Conservation (phyloP, 2,888 invertebrate species). For the Drosophila paucipuncta region DNA sequence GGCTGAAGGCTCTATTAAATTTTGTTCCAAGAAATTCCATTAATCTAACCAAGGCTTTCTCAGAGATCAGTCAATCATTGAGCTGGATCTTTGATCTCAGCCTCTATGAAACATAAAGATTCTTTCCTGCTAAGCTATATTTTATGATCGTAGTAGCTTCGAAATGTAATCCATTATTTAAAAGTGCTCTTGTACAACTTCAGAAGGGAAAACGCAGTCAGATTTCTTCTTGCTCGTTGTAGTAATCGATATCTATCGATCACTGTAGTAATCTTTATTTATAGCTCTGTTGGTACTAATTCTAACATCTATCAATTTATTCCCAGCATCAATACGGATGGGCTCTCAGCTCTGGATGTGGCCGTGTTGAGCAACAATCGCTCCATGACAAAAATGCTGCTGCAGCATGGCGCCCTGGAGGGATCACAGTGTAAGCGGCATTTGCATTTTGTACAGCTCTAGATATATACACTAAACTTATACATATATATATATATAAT, state of each 20-base stretch:
- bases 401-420: slow-evolving; percentile 94
- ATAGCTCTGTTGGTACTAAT: neutral
- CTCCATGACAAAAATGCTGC: slow-evolving; percentile 94
- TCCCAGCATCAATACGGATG: slow-evolving; percentile 93
- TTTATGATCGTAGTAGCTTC: too few species aligned
- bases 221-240: neutral
- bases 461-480: neutral
- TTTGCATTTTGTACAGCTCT: neutral
- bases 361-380: slow-evolving; percentile 96
- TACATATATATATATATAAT: neutral
- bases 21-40: neutral
- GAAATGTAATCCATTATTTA: too few species aligned
- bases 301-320: neutral
- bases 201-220: neutral
- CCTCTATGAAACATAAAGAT: neutral
- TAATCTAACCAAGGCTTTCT: neutral
- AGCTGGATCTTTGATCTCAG: neutral
- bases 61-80: neutral
- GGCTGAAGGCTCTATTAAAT: neutral
- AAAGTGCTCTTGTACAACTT: too few species aligned
- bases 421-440: slow-evolving; percentile 90
- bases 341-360: slow-evolving; percentile 95
- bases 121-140: neutral
- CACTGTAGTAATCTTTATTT: neutral
- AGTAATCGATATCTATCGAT: neutral